Conservation (phyloP, 2,888 invertebrate genomes). For the Drosophila hamatofila region DNA sequence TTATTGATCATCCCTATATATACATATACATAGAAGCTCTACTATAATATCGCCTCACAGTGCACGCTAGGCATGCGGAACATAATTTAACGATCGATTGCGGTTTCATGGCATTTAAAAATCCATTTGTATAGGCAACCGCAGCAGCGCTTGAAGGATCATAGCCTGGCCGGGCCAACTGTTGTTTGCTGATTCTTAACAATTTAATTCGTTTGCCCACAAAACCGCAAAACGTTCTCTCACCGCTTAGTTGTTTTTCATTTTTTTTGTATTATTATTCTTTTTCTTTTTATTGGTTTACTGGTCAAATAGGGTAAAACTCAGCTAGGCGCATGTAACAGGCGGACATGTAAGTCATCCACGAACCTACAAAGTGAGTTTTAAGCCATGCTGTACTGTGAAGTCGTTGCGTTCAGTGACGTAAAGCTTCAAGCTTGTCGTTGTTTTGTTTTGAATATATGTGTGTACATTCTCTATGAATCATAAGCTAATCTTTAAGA, state of each 20-base stretch:
- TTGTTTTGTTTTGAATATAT: too few species aligned
- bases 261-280: neutral
- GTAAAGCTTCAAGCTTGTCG: too few species aligned
- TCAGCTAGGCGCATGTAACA: neutral
- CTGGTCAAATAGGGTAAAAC: neutral
- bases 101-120: constrained; percentile 68
- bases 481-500: too few species aligned
- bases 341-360: neutral
- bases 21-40: too few species aligned
- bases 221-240: constrained; percentile 57
- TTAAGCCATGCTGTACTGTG: neutral
- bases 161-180: constrained; percentile 39
- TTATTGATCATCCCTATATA: neutral
- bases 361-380: neutral
- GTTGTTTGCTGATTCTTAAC: constrained; percentile 32
- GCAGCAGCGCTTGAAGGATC: constrained; percentile 36
- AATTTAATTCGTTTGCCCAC: constrained; percentile 24
- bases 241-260: constrained; percentile 19
- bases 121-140: constrained; percentile 61
- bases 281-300: neutral
- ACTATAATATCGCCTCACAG: too few species aligned
- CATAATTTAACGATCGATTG: constrained; percentile 50
- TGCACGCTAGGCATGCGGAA: constrained; percentile 49
- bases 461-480: too few species aligned
- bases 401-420: too few species aligned